Percentiles rank a stretch among this genome's conserved stretches.
phyloP scores from a whole-genome alignment of 2,113 vertebrate species.

The Ginglymostoma cirratum region DNA sequence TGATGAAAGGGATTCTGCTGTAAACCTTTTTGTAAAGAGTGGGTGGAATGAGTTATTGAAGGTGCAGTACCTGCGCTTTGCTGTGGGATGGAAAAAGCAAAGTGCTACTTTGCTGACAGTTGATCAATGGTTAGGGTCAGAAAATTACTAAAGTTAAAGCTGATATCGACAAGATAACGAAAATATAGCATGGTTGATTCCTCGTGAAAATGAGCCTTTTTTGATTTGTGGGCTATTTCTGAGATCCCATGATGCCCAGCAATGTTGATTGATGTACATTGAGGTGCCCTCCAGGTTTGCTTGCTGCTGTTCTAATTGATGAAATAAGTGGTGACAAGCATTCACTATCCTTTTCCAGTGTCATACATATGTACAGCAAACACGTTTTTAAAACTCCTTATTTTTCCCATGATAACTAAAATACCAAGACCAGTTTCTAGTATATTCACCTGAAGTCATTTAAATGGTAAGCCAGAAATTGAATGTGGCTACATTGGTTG shows the following conservation, averaged over 20 bases:
- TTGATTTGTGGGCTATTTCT: neutral
- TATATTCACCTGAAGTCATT: neutral
- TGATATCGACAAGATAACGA: neutral
- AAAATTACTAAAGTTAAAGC: neutral
- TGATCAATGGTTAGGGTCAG: neutral
- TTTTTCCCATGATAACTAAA: neutral
- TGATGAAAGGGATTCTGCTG: no score
- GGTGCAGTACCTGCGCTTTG: no score
- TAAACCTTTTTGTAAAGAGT: no score
- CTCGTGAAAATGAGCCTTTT: neutral
- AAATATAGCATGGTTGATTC: neutral
- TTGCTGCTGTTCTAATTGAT: neutral
- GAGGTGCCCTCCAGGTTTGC: neutral
- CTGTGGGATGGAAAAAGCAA: no score
- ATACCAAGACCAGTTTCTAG: neutral
- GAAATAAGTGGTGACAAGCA: neutral
- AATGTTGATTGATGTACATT: neutral
- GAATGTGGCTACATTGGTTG: neutral
- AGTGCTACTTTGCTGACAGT: neutral
- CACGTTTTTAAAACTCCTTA: neutral
- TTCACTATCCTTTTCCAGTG: neutral
- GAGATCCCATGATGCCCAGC: neutral
- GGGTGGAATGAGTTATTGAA: no score
- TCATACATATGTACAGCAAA: neutral
- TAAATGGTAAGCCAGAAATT: neutral